phyloP scores from a whole-genome alignment of 2,797 vertebrate genomes.

The Rhodeus uyekii region DNA sequence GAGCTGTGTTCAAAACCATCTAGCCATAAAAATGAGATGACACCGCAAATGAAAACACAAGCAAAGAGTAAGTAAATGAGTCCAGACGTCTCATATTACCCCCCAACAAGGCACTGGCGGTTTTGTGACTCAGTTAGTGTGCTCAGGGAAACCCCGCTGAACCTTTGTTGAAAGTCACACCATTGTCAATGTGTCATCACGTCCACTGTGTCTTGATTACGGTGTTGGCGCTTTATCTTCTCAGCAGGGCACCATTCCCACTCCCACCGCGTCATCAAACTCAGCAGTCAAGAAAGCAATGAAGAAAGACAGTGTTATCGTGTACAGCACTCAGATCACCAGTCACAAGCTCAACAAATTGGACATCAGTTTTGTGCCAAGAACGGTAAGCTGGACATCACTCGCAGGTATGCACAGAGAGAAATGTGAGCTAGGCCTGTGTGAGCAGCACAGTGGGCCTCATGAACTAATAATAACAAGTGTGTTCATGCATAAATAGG shows the following conservation, averaged over 20 bases:
- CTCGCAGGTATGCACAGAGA: background rate
- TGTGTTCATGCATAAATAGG: background rate
- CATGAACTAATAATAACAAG: background rate
- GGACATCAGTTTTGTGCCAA: constrained; percentile 85
- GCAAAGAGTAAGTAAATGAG: constrained; percentile 63
- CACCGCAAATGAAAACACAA: constrained; percentile 28
- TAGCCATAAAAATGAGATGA: background rate
- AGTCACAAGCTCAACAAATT: constrained; percentile 73
- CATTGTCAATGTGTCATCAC: constrained; percentile 34
- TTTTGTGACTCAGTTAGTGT: constrained; percentile 1
- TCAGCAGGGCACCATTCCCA: constrained; percentile 53
- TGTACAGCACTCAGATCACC: constrained; percentile 78
- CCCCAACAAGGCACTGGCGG: background rate
- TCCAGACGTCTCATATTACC: constrained; percentile 59
- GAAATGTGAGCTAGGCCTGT: constrained; percentile 11
- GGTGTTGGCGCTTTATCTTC: constrained; percentile 26
- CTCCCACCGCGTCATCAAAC: constrained; percentile 18
- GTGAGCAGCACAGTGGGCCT: background rate
- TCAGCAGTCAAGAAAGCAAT: constrained; percentile 52
- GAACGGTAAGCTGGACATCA: constrained; percentile 72
- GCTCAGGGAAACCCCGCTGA: constrained; percentile 1
- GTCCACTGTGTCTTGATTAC: constrained; percentile 41
- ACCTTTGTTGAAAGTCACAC: constrained; percentile 28
- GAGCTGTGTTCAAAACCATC: background rate
- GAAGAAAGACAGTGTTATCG: constrained; percentile 70